These are phyloP conservation scores for Muricea muricata DNA, from an alignment of 92 coral and sea anemone genomes.

Conservation along the genomic window DNA sequence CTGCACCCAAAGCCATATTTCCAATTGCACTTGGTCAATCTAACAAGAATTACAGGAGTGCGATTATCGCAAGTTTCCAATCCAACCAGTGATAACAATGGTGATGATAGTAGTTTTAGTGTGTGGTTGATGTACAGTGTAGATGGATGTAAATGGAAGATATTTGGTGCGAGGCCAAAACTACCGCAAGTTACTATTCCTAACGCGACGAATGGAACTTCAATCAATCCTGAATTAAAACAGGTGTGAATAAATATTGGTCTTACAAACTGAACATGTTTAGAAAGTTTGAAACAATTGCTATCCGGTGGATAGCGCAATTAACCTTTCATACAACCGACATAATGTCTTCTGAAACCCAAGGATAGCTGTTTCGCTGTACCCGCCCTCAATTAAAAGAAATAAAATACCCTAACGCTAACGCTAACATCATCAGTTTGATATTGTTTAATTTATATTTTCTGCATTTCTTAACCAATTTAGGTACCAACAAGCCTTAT, in stretches of 20 bases:
- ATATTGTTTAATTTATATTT: no score
- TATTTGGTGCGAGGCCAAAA: constrained; percentile 17
- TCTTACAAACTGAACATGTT: no score
- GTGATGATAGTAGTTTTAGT: not conserved
- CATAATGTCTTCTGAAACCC: no score
- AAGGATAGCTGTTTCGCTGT: no score
- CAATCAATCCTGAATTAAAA: not conserved
- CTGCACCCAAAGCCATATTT: constrained; percentile 7
- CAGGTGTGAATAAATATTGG: not conserved
- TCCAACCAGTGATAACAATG: not conserved
- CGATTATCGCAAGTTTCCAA: not conserved
- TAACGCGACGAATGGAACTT: not conserved
- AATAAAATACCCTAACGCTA: no score
- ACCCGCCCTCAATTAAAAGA: no score
- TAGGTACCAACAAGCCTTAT: not conserved
- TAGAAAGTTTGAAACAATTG: no score
- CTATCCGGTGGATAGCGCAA: no score
- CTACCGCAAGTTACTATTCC: not conserved
- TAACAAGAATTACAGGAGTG: constrained; percentile 20
- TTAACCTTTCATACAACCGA: no score
- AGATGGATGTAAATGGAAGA: constrained; percentile 40
- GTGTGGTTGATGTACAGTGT: constrained; percentile 33
- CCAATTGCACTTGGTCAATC: constrained; percentile 10
- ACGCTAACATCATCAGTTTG: no score
- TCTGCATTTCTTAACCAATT: not conserved